Conservation (phyloP, 2,113 vertebrate genomes). For the Columba janthina region DNA sequence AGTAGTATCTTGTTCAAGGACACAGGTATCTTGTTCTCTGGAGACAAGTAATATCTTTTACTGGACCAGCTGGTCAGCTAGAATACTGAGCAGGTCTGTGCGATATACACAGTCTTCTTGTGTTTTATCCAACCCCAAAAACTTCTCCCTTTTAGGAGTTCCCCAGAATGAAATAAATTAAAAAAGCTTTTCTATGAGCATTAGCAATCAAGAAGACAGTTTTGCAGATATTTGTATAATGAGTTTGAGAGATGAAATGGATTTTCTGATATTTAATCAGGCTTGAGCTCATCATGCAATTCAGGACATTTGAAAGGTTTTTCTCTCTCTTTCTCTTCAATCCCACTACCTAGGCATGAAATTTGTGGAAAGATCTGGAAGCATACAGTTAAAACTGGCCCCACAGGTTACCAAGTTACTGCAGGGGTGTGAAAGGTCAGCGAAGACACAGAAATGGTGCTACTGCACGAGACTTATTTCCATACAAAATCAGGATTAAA, state of each 20-base stretch:
- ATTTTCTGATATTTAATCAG: conserved; percentile 32
- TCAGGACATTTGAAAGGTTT: not conserved
- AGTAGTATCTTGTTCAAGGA: not conserved
- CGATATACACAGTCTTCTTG: not conserved
- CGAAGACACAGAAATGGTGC: not conserved
- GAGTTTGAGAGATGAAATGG: not conserved
- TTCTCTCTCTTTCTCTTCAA: not conserved
- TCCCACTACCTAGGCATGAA: not conserved
- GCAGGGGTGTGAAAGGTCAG: not conserved
- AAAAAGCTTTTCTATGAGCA: not conserved
- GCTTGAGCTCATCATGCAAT: not conserved
- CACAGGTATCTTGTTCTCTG: not conserved
- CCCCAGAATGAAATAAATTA: not conserved
- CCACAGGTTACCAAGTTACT: not conserved
- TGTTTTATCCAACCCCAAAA: not conserved
- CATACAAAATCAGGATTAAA: not conserved
- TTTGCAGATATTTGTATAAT: not conserved
- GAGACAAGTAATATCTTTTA: not conserved
- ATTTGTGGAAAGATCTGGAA: not conserved
- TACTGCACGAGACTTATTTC: not conserved
- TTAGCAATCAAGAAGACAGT: not conserved
- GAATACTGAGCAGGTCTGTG: not conserved
- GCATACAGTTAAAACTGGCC: not conserved
- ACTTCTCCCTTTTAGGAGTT: not conserved
- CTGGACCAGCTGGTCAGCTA: not conserved